Conservation (phyloP, 2,797 vertebrate species). For the Pitangus sulphuratus region DNA sequence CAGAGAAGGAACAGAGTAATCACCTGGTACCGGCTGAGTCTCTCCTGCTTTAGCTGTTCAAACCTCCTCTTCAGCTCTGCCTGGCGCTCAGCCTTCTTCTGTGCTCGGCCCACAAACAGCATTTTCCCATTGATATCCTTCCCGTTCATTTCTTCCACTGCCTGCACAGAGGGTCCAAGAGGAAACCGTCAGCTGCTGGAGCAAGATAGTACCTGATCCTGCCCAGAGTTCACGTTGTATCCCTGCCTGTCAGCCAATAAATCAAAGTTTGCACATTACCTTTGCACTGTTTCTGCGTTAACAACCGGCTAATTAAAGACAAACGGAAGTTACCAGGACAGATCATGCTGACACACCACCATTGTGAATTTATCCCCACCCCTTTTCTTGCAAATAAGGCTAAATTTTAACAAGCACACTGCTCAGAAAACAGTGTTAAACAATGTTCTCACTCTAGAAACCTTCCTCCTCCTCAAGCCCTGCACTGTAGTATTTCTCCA, state of each 20-base stretch:
- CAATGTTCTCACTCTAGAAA: neutral
- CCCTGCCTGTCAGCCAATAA: neutral
- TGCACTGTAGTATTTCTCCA: neutral
- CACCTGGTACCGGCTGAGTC: slow-evolving; percentile 98
- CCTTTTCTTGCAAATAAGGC: neutral
- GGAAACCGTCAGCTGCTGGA: neutral
- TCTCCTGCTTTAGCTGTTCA: slow-evolving; percentile 95
- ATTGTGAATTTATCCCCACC: neutral
- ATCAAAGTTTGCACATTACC: neutral
- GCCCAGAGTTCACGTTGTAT: neutral
- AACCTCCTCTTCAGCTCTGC: slow-evolving; percentile 95
- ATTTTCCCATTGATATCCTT: slow-evolving; percentile 93
- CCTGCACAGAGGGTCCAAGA: slow-evolving; percentile 76
- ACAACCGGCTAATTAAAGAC: neutral
- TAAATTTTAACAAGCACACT: neutral
- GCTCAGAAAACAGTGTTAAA: neutral
- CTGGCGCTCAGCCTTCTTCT: slow-evolving; percentile 98
- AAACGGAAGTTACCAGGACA: neutral
- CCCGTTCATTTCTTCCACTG: slow-evolving; percentile 98
- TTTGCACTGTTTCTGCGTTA: neutral
- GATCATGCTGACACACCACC: neutral
- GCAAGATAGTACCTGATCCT: neutral
- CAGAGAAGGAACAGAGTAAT: neutral
- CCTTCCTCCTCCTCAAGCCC: neutral
- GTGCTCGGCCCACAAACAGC: slow-evolving; percentile 95